These are phyloP conservation scores for Andrena bucephala DNA, from an alignment of 2,888 invertebrate genomes.

Conservation along the genomic window DNA sequence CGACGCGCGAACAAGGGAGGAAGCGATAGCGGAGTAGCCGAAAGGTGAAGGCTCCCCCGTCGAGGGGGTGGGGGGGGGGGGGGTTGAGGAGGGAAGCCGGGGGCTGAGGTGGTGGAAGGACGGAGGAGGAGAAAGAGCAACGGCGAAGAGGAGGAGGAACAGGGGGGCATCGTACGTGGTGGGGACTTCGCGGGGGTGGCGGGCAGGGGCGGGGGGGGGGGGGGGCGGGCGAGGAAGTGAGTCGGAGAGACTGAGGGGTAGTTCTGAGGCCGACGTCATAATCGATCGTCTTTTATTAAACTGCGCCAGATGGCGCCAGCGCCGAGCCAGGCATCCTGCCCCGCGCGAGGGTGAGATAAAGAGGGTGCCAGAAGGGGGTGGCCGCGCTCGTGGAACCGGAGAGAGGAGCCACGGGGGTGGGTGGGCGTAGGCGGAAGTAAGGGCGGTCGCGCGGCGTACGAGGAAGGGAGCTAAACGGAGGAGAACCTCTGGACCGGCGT, in stretches of 20 bases:
- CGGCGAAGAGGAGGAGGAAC: not conserved
- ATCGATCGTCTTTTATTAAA: conserved; percentile 85
- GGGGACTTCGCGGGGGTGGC: not conserved
- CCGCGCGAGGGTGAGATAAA: conserved; percentile 41
- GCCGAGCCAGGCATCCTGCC: conserved; percentile 67
- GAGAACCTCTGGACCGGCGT: conserved; percentile 65
- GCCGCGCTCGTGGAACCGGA: conserved; percentile 45
- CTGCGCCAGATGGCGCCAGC: conserved; percentile 83
- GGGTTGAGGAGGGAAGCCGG: not conserved
- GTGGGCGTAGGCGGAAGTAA: conserved; percentile 72
- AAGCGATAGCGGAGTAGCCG: not conserved
- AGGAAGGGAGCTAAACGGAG: conserved; percentile 77
- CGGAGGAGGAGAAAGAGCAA: conserved; percentile 15
- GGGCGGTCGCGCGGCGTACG: conserved; percentile 68
- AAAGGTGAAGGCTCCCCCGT: no score
- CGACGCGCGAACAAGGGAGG: conserved; percentile 10
- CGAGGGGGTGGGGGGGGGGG: no score
- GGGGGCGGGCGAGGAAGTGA: conserved; percentile 29
- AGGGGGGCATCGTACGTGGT: not conserved
- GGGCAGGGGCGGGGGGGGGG: conserved; percentile 3
- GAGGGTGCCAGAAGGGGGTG: conserved; percentile 50
- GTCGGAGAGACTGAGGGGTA: conserved; percentile 74
- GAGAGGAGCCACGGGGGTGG: conserved; percentile 17
- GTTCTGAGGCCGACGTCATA: conserved; percentile 84
- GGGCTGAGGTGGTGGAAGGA: conserved; percentile 8